Percentiles rank a stretch among this genome's conserved stretches.
These are phyloP conservation scores for Rhagophthalmus giganteus DNA, from an alignment of 2,888 invertebrate species.

Conservation along the genomic window DNA sequence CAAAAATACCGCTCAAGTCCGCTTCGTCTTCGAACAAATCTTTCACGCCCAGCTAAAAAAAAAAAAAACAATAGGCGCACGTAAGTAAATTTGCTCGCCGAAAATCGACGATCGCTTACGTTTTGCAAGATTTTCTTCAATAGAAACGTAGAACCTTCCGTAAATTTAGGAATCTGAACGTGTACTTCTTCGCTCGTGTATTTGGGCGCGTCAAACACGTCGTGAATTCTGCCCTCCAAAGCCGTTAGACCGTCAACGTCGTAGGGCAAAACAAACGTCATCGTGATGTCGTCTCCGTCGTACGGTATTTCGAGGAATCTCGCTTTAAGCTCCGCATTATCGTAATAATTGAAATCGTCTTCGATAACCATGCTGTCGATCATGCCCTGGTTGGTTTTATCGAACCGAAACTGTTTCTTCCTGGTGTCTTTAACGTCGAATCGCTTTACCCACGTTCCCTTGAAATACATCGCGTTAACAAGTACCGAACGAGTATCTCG, in stretches of 20 bases:
- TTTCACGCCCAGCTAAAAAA: slow-evolving; percentile 41
- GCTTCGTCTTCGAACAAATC: slow-evolving; percentile 21
- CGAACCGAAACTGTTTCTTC: too few relatives aligned
- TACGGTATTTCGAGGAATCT: slow-evolving; percentile 46
- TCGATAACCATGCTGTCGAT: too few relatives aligned
- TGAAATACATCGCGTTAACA: too few relatives aligned
- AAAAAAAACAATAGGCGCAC: neutral
- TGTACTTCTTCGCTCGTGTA: slow-evolving; percentile 21
- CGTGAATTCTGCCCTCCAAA: slow-evolving; percentile 23
- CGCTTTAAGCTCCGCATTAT: slow-evolving; percentile 39
- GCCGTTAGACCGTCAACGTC: slow-evolving; percentile 19
- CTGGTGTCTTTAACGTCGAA: too few relatives aligned
- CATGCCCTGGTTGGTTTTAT: too few relatives aligned
- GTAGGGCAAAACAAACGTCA: slow-evolving; percentile 35
- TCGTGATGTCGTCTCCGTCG: too few relatives aligned
- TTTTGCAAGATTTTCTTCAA: slow-evolving; percentile 61
- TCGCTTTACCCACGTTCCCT: too few relatives aligned
- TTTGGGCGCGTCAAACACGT: slow-evolving; percentile 18
- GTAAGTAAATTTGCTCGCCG: neutral
- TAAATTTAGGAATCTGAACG: slow-evolving; percentile 34
- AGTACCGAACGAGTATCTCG: too few relatives aligned
- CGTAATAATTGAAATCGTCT: slow-evolving; percentile 45
- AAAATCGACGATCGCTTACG: slow-evolving; percentile 53
- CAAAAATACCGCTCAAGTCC: slow-evolving; percentile 44
- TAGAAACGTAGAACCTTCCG: slow-evolving; percentile 45